A percentile compares a stretch with the other conserved stretches of the same genome.
Evolutionary conservation across 2,888 invertebrate species (phyloP).

Genomic region (Lasioglossum calceatum): DNA sequence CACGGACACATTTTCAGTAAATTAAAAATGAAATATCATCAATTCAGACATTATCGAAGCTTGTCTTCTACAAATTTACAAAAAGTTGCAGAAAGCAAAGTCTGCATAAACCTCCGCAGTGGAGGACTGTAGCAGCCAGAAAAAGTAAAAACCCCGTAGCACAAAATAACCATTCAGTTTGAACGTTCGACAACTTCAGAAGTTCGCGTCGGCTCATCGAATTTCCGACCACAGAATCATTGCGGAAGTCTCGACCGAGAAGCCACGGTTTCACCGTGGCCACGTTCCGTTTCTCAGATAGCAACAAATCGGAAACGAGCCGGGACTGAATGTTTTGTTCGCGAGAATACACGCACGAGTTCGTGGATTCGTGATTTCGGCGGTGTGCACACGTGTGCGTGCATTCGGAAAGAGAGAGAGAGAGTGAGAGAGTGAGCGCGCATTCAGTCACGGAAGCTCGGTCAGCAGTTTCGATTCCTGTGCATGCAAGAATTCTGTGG

Average conservation of each 20-base stretch:
- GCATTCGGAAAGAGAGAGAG: slow-evolving; percentile 9
- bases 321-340: slow-evolving; percentile 45
- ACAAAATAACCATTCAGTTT: background rate
- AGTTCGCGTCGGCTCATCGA: background rate
- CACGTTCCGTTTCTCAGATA: slow-evolving; percentile 52
- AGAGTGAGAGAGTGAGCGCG: slow-evolving; percentile 18
- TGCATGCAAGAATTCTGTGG: slow-evolving; percentile 74
- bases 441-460: slow-evolving; percentile 72
- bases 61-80: background rate
- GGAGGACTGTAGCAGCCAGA: too few relatives aligned
- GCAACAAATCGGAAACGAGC: slow-evolving; percentile 65
- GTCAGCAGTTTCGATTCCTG: slow-evolving; percentile 75
- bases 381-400: background rate
- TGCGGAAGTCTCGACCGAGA: slow-evolving; percentile 36
- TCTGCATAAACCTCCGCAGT: background rate
- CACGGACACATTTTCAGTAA: background rate
- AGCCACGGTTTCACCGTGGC: slow-evolving; percentile 24
- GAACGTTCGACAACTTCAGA: slow-evolving; percentile 3
- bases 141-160: background rate
- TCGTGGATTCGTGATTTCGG: background rate
- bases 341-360: slow-evolving; percentile 15
- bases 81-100: background rate
- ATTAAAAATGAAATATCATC: background rate
- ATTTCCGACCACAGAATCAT: slow-evolving; percentile 35
- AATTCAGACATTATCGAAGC: background rate